These are phyloP conservation scores for Otus sunia DNA, from an alignment of 2,113 vertebrate genomes.

Conservation along the genomic window DNA sequence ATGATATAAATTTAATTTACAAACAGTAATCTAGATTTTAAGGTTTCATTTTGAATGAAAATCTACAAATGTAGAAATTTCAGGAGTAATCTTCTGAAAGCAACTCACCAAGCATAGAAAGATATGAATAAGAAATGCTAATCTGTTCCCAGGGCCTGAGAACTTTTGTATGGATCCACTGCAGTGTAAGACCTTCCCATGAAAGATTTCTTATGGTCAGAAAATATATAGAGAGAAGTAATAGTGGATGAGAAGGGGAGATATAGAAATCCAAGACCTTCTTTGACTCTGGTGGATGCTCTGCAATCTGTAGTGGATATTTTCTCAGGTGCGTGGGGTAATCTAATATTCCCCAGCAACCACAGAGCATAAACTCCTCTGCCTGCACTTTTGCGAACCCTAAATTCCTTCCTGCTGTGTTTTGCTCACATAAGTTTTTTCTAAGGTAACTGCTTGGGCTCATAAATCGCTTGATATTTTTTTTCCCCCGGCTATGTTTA, in stretches of 20 bases:
- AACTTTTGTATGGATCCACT: not conserved
- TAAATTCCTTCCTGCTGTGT: not conserved
- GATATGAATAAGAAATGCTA: not conserved
- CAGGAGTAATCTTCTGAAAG: not conserved
- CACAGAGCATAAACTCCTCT: not conserved
- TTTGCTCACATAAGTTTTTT: not conserved
- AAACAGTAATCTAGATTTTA: not conserved
- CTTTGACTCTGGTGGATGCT: not conserved
- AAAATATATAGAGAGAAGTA: not conserved
- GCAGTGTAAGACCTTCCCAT: not conserved
- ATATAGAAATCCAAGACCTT: not conserved
- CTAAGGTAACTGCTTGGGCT: not conserved
- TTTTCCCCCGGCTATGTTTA: not conserved
- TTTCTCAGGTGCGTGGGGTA: not conserved
- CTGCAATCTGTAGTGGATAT: not conserved
- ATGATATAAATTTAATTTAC: not conserved
- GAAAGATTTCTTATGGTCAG: not conserved
- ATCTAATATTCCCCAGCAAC: not conserved
- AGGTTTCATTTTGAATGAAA: not conserved
- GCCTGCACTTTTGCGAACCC: not conserved
- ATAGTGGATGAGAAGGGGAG: not conserved
- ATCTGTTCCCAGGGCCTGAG: not conserved
- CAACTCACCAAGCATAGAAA: not conserved
- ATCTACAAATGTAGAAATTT: not conserved
- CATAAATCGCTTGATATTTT: not conserved